Evolutionary conservation across 2,888 invertebrate species (phyloP).

Genomic region (Taenaris catops): DNA sequence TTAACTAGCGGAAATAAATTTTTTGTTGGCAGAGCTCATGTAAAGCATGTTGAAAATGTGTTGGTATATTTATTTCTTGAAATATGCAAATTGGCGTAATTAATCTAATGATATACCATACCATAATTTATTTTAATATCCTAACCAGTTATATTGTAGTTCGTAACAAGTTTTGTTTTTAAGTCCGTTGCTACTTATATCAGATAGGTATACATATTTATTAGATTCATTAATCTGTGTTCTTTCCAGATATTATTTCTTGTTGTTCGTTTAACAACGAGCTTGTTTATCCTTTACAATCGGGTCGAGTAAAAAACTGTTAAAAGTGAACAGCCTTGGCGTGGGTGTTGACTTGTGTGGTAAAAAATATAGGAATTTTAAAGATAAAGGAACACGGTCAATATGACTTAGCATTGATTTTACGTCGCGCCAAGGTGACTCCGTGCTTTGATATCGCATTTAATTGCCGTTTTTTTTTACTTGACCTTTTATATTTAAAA

Average conservation of each 20-base stretch:
- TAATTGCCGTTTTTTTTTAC: constrained; percentile 3
- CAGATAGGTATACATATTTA: constrained; percentile 17
- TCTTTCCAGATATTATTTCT: constrained; percentile 19
- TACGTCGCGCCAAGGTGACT: constrained; percentile 26
- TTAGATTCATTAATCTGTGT: constrained; percentile 18
- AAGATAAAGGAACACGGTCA: constrained; percentile 22
- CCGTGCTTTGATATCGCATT: constrained; percentile 9
- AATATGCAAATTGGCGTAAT: constrained; percentile 1
- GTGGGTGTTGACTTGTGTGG: constrained; percentile 24
- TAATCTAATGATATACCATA: not conserved
- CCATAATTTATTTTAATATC: constrained; percentile 14
- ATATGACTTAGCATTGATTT: constrained; percentile 25
- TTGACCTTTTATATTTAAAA: constrained; percentile 8
- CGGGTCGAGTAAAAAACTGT: constrained; percentile 19
- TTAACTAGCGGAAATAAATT: too few relatives aligned
- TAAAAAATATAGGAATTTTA: constrained; percentile 23
- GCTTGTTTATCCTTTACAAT: constrained; percentile 23
- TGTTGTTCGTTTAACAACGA: constrained; percentile 17
- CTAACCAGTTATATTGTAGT: constrained; percentile 13
- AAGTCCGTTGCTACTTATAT: constrained; percentile 4
- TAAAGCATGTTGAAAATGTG: too few relatives aligned
- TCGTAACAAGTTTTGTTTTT: constrained; percentile 19
- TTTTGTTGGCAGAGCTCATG: too few relatives aligned
- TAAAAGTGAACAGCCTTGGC: constrained; percentile 26
- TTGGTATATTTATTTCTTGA: too few relatives aligned